Evolutionary conservation across 2,888 invertebrate species (phyloP).

Genomic region (Graphium colonna): DNA sequence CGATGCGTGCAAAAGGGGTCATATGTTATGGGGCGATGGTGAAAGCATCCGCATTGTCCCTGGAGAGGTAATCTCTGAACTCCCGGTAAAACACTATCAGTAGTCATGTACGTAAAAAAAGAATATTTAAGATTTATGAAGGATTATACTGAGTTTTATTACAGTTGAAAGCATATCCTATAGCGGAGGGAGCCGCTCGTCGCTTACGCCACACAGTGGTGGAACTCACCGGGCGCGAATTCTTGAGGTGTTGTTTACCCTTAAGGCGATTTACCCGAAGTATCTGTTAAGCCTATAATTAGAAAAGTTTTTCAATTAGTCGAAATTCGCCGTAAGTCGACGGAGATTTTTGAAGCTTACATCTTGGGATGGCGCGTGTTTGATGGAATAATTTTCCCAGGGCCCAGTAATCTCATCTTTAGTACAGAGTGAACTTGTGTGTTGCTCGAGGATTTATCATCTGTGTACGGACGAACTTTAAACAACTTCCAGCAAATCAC

Average conservation of each 20-base stretch:
- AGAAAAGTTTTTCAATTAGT: slow-evolving; percentile 80
- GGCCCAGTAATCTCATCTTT: slow-evolving; percentile 23
- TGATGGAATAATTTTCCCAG: slow-evolving; percentile 37
- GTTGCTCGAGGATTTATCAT: slow-evolving; percentile 23
- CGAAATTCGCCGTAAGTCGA: slow-evolving; percentile 71
- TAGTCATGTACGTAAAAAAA: no score
- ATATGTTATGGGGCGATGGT: no score
- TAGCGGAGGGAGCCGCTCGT: no score
- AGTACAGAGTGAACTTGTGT: slow-evolving; percentile 24
- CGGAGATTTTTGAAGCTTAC: slow-evolving; percentile 71
- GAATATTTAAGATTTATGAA: no score
- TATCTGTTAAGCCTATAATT: slow-evolving; percentile 78
- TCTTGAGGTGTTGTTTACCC: slow-evolving; percentile 76
- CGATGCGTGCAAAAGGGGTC: no score
- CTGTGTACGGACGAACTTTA: slow-evolving; percentile 18
- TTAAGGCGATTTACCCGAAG: slow-evolving; percentile 76
- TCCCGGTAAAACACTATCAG: no score
- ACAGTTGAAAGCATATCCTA: no score
- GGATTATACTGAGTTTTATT: no score
- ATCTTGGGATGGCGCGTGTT: slow-evolving; percentile 44
- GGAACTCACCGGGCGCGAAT: slow-evolving; percentile 53
- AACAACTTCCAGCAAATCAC: slow-evolving; percentile 15
- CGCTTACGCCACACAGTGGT: slow-evolving; percentile 27
- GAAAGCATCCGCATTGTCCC: no score
- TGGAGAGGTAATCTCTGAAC: no score